Conservation (phyloP, 2,888 invertebrate species). For the Pterostichus madidus region DNA sequence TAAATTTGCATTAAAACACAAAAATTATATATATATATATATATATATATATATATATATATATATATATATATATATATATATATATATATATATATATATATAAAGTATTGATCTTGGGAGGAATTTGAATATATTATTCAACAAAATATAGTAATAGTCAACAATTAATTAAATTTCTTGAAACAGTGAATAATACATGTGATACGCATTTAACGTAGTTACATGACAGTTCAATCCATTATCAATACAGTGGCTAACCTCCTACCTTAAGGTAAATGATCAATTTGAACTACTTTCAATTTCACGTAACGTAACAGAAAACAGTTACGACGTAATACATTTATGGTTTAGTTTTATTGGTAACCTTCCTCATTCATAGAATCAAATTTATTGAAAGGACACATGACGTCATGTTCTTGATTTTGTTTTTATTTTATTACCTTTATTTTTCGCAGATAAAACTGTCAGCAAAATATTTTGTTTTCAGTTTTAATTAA, state of each 20-base stretch:
- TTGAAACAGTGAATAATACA: background rate
- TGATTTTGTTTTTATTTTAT: slow-evolving; percentile 1
- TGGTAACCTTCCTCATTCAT: slow-evolving; percentile 5
- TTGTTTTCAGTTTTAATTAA: no score
- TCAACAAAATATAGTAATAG: no score
- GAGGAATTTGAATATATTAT: no score
- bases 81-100: no score
- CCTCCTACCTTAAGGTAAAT: slow-evolving; percentile 20
- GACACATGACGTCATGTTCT: slow-evolving; percentile 29
- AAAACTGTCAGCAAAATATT: background rate
- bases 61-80: no score
- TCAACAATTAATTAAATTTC: background rate
- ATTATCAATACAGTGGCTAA: slow-evolving; percentile 19
- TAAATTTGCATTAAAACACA: no score
- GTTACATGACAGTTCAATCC: background rate
- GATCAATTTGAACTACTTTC: slow-evolving; percentile 26
- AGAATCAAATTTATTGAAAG: slow-evolving; percentile 36
- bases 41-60: no score
- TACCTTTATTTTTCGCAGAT: background rate
- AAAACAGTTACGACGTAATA: background rate
- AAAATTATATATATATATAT: no score
- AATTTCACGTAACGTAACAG: slow-evolving; percentile 18
- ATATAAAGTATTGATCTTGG: no score
- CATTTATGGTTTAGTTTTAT: background rate
- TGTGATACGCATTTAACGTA: slow-evolving; percentile 7